These are phyloP conservation scores for Tachysurus fulvidraco DNA, from an alignment of 2,113 vertebrate species.

Conservation along the genomic window DNA sequence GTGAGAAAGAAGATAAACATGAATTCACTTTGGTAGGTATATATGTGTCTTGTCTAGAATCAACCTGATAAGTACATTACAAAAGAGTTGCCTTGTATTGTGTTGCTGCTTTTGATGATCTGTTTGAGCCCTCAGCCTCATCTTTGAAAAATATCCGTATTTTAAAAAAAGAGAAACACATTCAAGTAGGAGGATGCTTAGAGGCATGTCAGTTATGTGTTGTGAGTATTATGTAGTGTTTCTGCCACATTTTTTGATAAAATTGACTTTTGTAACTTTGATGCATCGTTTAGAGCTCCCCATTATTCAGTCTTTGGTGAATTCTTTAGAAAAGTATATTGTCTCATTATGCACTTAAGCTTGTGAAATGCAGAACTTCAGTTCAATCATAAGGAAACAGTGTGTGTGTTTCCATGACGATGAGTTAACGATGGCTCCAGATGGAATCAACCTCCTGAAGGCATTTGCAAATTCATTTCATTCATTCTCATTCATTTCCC, in stretches of 20 bases:
- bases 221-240: background rate
- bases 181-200: slow-evolving; percentile 1
- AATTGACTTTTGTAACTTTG: background rate
- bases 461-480: slow-evolving; percentile 44
- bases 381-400: slow-evolving; percentile 28
- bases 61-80: background rate
- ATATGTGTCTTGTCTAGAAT: slow-evolving; percentile 9
- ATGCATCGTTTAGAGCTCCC: background rate
- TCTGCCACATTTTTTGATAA: background rate
- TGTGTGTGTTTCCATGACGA: slow-evolving; percentile 55
- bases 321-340: too few species aligned
- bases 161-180: background rate
- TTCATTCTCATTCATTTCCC: slow-evolving; percentile 39
- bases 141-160: background rate
- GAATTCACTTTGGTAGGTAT: background rate
- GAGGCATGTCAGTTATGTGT: background rate
- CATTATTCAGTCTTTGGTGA: background rate
- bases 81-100: background rate
- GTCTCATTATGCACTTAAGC: background rate
- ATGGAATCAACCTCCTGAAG: slow-evolving; percentile 43
- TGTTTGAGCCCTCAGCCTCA: background rate
- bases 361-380: slow-evolving; percentile 23
- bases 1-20: slow-evolving; percentile 41
- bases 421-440: slow-evolving; percentile 40
- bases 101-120: background rate